Evolutionary conservation across 2,888 invertebrate genomes (phyloP), one percentile per base, ranked within the genome.

Genomic region (Corythucha ciliata): DNA sequence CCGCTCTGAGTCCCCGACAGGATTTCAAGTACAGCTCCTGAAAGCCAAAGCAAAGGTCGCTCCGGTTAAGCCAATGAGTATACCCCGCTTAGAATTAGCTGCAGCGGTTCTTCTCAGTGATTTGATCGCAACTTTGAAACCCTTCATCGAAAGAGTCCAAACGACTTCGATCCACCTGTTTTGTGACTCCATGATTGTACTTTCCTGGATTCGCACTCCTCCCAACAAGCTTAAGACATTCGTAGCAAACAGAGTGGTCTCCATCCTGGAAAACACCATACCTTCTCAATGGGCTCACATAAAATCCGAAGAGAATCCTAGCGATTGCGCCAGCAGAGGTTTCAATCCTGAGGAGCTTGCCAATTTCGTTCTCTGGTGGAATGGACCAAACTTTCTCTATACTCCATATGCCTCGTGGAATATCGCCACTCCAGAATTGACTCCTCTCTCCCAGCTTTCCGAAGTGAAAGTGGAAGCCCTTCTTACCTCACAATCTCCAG

Each of bases 281-380:
- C 39, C 21, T 20, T 4, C 18, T 4, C 20, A 4, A 12, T 51
- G 50, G 50, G 25, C 25, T 18, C 48, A 48, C 26, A 27, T 48
- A 3, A n/a, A 52, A 1, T 57, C 60, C 1, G 41, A 55, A 1
- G 42, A 55, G 5, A 66, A 66, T 52, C 63, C 65, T 1, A 65
- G 64, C 3, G 64, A 65, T 33, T 46, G 60, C 24, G 60, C 61
- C 1, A 60, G 63, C 4, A n/a, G 46, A 6, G 54, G 54, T 1
- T 22, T 54, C 14, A 18, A 27, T 7, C 53, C 53, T 2, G 27
- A 27, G 5, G 32, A 50, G 14, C 37, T 49, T n/a, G 27, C 21
- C 6, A 18, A 36, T 1, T 32, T 50, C 32, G 18, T 27, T 4
- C 20, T 45, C 2, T 57, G 48, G 46, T 57, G 55, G 57, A 14